Base-by-base conservation (phyloP, 2,113 vertebrate species). In the Dicrurus megarhynchus region DNA sequence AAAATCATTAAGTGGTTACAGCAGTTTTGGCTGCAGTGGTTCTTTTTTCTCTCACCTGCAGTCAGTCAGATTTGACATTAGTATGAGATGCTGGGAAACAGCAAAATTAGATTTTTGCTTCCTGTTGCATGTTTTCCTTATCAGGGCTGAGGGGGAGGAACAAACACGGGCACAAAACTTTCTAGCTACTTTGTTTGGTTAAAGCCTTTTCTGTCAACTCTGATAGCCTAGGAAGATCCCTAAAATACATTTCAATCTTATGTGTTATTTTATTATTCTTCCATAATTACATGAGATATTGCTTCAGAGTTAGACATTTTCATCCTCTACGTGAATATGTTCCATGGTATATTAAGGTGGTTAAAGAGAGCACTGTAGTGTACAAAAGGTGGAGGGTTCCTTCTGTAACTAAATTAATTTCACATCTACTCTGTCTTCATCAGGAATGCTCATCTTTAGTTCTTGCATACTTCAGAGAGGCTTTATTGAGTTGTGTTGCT, bases 241-340 rank as follows among this genome's bases (percentile, higher is more conserved):
- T 27, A 20, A 83, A 71, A 41, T 59, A 42, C 16, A 68, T 84
- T 11, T n/a, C 42, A 49, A 7, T 77, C 21, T 50, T 47, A 11
- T 6, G 9, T 65, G 6, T 24, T 55, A 15, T 64, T 79, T 57
- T 86, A 44, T 49, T 67, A 1, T 70, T 91, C 28, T 59, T 59
- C 17, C 5, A 6, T 73, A 73, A 73, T 64, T 76, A 24, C 6
- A n/a, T 16, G 26, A 67, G 61, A 5, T 55, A 15, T 9, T 87
- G 5, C 49, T 84, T 84, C 22, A 71, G 35, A 65, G 20, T 55
- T 50, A 33, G 1, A 13, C 2, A 1, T 44, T 39, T 90, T 59
- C 35, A 13, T 68, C 5, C 16, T 71, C 16, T 71, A 13, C 0
- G 0, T 67, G 17, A 79, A 7, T n/a, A 2, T 1, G 0, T 80